A percentile compares a stretch with the other conserved stretches of the same genome.
These are phyloP conservation scores for Trochalopteron elliotii DNA, from an alignment of 2,113 vertebrate genomes.

Conservation along the genomic window DNA sequence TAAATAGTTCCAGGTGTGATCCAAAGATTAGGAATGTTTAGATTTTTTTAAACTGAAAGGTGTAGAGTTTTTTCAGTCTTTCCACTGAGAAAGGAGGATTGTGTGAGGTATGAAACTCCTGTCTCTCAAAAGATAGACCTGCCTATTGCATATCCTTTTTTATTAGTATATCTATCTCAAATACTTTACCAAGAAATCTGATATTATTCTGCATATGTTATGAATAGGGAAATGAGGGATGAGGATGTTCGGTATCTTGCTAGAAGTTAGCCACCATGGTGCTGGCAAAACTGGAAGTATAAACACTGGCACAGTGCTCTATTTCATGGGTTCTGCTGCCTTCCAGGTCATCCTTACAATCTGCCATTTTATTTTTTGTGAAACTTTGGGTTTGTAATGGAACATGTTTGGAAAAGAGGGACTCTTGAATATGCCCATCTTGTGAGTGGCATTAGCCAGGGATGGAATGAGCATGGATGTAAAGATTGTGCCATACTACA, in stretches of 20 bases:
- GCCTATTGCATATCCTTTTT: background rate
- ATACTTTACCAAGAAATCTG: background rate
- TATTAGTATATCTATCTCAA: background rate
- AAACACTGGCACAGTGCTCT: background rate
- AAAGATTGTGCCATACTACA: background rate
- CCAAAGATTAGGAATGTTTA: slow-evolving; percentile 39
- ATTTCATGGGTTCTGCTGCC: background rate
- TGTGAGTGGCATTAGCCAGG: background rate
- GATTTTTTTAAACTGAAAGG: slow-evolving; percentile 27
- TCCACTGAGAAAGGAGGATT: background rate
- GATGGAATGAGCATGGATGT: background rate
- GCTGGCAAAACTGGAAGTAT: background rate
- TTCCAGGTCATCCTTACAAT: background rate
- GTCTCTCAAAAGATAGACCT: background rate
- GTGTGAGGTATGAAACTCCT: background rate
- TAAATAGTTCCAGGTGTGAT: slow-evolving; percentile 65
- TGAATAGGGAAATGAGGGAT: background rate
- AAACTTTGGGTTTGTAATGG: background rate
- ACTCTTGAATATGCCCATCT: background rate
- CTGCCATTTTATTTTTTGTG: background rate
- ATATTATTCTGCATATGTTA: background rate
- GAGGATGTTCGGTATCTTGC: background rate
- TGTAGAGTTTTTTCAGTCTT: background rate
- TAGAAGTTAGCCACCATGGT: background rate
- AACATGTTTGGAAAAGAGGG: background rate